phyloP scores from a whole-genome alignment of 2,797 vertebrate genomes.

The Labroides dimidiatus region DNA sequence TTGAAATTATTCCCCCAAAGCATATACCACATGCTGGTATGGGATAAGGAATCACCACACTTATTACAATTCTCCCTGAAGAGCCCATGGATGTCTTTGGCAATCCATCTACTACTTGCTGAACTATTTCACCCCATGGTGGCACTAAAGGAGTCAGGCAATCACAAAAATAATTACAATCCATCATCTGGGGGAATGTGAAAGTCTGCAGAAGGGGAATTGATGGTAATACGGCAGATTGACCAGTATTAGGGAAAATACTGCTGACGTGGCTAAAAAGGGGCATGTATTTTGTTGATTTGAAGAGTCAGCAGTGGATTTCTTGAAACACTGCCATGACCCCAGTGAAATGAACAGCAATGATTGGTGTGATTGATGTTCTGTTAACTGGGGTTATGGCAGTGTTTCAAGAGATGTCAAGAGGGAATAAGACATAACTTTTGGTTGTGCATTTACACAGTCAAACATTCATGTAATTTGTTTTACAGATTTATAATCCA shows the following conservation, averaged over 20 bases:
- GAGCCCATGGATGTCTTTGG: background rate
- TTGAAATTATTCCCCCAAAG: background rate
- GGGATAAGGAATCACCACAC: background rate
- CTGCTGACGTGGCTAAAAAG: background rate
- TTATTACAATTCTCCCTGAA: background rate
- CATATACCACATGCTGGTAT: too few relatives aligned
- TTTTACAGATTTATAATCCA: slow-evolving; percentile 4
- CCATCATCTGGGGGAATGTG: background rate
- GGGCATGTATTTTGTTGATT: background rate
- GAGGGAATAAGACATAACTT: background rate
- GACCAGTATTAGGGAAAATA: background rate
- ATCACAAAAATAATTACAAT: background rate
- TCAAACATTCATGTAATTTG: background rate
- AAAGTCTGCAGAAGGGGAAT: background rate
- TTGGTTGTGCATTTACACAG: background rate
- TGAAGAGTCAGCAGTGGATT: background rate
- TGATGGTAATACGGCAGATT: background rate
- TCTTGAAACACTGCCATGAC: too few relatives aligned
- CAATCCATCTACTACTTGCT: background rate
- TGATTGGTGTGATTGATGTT: background rate
- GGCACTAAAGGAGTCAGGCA: slow-evolving; percentile 2
- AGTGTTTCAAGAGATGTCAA: background rate
- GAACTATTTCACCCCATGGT: background rate
- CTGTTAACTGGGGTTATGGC: background rate
- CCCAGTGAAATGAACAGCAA: too few relatives aligned